phyloP scores from a whole-genome alignment of 2,888 invertebrate species.

The Creontiades dilutus region DNA sequence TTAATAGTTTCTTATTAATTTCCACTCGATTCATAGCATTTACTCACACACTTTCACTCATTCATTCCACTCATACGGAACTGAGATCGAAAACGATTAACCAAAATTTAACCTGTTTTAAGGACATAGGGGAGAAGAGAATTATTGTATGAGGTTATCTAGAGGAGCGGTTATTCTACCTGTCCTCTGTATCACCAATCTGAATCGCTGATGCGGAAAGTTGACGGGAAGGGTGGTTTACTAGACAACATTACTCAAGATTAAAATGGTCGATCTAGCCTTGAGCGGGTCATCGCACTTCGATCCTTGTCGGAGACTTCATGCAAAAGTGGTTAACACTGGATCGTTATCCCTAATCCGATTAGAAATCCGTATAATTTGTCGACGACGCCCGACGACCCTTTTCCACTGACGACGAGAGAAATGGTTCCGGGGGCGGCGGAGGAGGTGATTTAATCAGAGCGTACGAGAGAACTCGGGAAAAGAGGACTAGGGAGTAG shows the following conservation, averaged over 20 bases:
- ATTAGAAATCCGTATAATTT: conserved; percentile 48
- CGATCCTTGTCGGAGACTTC: conserved; percentile 29
- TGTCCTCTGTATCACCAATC: not conserved
- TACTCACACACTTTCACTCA: no score
- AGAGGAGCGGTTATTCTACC: not conserved
- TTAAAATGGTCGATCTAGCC: not conserved
- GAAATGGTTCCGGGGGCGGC: no score
- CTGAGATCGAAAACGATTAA: no score
- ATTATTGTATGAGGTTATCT: no score
- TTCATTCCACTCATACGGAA: no score
- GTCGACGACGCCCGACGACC: conserved; percentile 1
- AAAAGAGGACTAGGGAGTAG: not conserved
- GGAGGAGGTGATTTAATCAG: conserved; percentile 24
- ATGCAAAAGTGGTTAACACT: conserved; percentile 42
- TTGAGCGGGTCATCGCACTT: conserved; percentile 30
- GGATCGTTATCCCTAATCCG: conserved; percentile 48
- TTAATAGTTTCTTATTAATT: no score
- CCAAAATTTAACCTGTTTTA: no score
- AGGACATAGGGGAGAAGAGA: no score
- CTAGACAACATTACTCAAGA: not conserved
- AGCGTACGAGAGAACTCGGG: not conserved
- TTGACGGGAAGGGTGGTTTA: not conserved
- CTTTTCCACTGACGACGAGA: not conserved
- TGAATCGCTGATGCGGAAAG: not conserved
- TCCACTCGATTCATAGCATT: no score